Conservation (phyloP, 2,888 invertebrate genomes). For the Dolichopus griseipennis region DNA sequence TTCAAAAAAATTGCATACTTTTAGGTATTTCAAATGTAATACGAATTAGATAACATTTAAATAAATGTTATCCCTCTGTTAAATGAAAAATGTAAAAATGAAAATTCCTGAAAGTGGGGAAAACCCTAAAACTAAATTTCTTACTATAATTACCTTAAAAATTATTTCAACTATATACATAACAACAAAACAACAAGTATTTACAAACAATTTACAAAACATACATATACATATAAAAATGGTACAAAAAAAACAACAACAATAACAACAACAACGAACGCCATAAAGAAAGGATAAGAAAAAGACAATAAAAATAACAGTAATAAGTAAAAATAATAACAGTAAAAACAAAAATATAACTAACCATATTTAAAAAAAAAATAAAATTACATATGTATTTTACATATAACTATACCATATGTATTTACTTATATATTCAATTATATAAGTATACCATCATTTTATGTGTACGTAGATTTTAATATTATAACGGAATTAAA, state of each 20-base stretch:
- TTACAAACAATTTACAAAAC: background rate
- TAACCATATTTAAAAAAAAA: background rate
- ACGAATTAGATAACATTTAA: too few species aligned
- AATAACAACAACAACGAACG: too few species aligned
- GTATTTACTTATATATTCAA: background rate
- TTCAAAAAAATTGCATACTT: too few species aligned
- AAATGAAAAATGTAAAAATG: too few species aligned
- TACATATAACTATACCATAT: background rate
- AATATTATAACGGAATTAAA: slow-evolving; percentile 5
- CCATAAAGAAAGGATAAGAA: too few species aligned
- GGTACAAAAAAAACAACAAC: too few species aligned
- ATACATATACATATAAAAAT: background rate
- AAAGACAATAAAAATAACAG: too few species aligned
- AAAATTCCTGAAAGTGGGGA: too few species aligned
- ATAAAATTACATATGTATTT: background rate
- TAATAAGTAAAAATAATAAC: background rate
- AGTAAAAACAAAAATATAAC: background rate
- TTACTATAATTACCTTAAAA: background rate
- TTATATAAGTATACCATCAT: background rate
- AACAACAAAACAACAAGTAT: too few species aligned
- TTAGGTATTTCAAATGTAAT: too few species aligned
- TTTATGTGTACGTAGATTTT: too few species aligned
- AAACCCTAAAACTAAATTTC: background rate
- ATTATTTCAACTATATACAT: background rate
- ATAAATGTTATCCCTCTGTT: too few species aligned